These are phyloP conservation scores for Bursaphelenchus mucronatus DNA, from an alignment of 1,140 invertebrate species.

Conservation along the genomic window DNA sequence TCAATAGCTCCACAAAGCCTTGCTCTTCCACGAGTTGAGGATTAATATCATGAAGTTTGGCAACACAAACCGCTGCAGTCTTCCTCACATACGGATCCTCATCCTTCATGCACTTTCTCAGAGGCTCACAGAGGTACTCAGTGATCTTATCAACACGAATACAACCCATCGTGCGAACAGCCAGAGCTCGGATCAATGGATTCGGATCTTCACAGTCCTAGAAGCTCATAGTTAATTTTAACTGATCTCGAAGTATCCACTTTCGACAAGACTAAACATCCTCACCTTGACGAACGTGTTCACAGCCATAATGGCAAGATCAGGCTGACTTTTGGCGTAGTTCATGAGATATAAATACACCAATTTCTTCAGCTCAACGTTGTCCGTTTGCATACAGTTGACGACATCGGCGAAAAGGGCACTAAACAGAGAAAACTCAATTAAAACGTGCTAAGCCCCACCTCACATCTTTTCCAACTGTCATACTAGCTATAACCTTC, in stretches of 20 bases:
- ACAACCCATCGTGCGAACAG: slow-evolving; percentile 97
- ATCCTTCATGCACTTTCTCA: slow-evolving; percentile 95
- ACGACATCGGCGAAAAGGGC: slow-evolving; percentile 97
- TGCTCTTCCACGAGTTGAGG: slow-evolving; percentile 93
- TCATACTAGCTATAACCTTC: slow-evolving; percentile 99
- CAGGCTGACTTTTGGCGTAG: slow-evolving; percentile 99
- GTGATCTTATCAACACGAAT: slow-evolving; percentile 99
- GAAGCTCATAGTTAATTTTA: slow-evolving; percentile 22
- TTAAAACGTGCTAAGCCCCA: slow-evolving; percentile 33
- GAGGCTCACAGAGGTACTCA: slow-evolving; percentile 96
- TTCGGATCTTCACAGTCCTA: slow-evolving; percentile 99
- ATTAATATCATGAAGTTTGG: slow-evolving; percentile 98
- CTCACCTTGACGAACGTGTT: slow-evolving; percentile 98
- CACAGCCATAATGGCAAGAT: slow-evolving; percentile 99
- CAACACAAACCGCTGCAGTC: slow-evolving; percentile 97
- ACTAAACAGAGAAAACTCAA: slow-evolving; percentile 59
- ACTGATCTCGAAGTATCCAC: not conserved
- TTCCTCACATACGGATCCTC: slow-evolving; percentile 99
- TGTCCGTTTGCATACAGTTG: slow-evolving; percentile 99
- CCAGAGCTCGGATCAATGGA: slow-evolving; percentile 92
- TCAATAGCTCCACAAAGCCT: slow-evolving; percentile 93
- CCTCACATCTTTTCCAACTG: slow-evolving; percentile 79
- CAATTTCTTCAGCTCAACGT: slow-evolving; percentile 96
- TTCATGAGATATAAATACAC: slow-evolving; percentile 99
- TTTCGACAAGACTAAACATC: slow-evolving; percentile 14